These are phyloP conservation scores for Tenebrosternarchus preto DNA, from an alignment of 2,113 vertebrate genomes.

Conservation along the genomic window DNA sequence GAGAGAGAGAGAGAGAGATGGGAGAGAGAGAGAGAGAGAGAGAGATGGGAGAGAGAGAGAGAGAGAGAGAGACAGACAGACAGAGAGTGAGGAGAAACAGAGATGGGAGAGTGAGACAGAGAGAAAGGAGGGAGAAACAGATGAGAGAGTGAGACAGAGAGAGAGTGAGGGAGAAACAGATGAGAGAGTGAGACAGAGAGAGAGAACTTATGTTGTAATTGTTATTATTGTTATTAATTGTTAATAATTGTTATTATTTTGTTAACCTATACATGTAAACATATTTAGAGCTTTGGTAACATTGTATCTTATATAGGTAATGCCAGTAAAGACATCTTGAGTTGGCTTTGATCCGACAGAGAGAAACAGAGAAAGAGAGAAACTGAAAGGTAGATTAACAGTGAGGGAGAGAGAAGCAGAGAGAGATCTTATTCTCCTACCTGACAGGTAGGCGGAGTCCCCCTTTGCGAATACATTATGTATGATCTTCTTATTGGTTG, in stretches of 20 bases:
- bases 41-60: not conserved
- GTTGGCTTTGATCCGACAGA: no score
- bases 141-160: not conserved
- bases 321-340: no score
- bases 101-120: not conserved
- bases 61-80: no score
- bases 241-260: no score
- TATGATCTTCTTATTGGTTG: conserved; percentile 79
- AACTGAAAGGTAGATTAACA: conserved; percentile 79
- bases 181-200: not conserved
- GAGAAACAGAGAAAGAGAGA: no score
- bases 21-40: no score
- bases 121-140: not conserved
- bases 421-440: conserved; percentile 76
- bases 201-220: no score
- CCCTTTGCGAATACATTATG: conserved; percentile 77
- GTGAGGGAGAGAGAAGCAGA: conserved; percentile 60
- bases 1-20: not conserved
- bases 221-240: no score
- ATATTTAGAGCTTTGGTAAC: no score
- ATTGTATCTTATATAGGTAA: no score
- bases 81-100: no score
- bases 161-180: not conserved
- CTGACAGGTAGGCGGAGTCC: conserved; percentile 84
- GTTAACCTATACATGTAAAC: no score